Evolutionary conservation across 2,113 vertebrate genomes (phyloP), one percentile per base, ranked within the genome.

Genomic region (Edolisoma coerulescens): DNA sequence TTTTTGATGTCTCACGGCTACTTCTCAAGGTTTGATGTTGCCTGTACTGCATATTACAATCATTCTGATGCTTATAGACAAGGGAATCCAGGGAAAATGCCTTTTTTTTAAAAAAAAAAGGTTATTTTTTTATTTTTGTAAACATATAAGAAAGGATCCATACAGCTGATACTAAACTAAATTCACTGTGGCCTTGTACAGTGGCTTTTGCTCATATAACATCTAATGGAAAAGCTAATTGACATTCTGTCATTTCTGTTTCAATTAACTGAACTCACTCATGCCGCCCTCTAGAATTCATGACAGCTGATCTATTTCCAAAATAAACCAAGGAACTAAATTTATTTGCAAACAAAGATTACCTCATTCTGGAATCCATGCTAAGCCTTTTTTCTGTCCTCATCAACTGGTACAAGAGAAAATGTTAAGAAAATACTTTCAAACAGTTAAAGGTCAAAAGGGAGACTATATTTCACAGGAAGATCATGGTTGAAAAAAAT

Each of bases 231-330:
- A 95, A 96, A 96, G 44, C 52, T 90, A 92, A 92, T 75, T 88
- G 90, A 90, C 56, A 27, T 97, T 83, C 85, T 94, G 59, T 92
- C 95, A 95, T 92, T 96, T 96, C 87, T 86, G 28, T 93, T 97
- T 96, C 91, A 82, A 63, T 81, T 91, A 96, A 74, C 75, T 84
- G 71, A 86, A 77, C 80, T 92, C 79, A 89, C 77, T 57, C 70
- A 92, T 93, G 64, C 71, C 11, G 0, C 61, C 76, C 92, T 92
- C 84, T 90, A 86, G 54, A 89, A 90, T 85, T 69, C 2, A 3
- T 89, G 78, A 80, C 91, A 95, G 74, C 21, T 90, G 83, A 97
- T 81, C 79, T 84, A 69, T 47, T 54, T 95, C 74, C 76, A 87
- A 88, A 96, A 92, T 92, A 95, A 92, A 89, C 71, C 73, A 85